phyloP scores from a whole-genome alignment of 2,113 vertebrate genomes.

The Glaucomys volans region DNA sequence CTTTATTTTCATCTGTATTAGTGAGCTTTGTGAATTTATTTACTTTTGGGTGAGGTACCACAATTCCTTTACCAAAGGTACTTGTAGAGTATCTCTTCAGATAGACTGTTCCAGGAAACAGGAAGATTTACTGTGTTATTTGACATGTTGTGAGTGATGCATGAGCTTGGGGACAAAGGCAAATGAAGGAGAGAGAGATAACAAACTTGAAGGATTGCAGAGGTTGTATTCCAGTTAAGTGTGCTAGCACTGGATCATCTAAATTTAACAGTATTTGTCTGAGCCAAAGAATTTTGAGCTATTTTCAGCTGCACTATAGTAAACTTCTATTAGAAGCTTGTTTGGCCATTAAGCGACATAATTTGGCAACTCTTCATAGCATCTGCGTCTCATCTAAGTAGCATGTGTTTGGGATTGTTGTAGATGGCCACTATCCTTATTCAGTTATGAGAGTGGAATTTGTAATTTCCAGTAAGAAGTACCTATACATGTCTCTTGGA shows the following conservation, averaged over 20 bases:
- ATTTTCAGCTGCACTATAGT: conserved; percentile 72
- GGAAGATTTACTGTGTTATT: conserved; percentile 87
- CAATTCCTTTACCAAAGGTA: conserved; percentile 82
- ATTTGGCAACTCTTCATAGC: conserved; percentile 69
- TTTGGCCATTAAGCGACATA: conserved; percentile 67
- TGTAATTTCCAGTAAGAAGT: background rate
- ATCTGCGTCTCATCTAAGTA: conserved; percentile 68
- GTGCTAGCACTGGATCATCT: conserved; percentile 79
- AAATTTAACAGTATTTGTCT: conserved; percentile 71
- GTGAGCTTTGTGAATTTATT: conserved; percentile 57
- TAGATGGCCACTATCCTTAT: background rate
- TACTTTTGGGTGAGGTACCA: conserved; percentile 59
- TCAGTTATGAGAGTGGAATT: background rate
- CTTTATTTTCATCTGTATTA: conserved; percentile 36
- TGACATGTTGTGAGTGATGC: conserved; percentile 88
- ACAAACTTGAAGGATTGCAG: conserved; percentile 75
- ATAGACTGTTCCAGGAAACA: conserved; percentile 89
- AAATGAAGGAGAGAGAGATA: conserved; percentile 89
- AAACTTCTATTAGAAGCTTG: conserved; percentile 73
- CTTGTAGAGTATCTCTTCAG: conserved; percentile 83
- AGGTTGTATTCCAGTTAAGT: conserved; percentile 74
- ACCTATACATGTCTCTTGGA: background rate
- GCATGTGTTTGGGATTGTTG: conserved; percentile 45
- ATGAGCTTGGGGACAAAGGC: conserved; percentile 85
- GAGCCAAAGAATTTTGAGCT: conserved; percentile 68